Base-by-base conservation (phyloP, 2,888 invertebrate genomes). In the Zeuzera pyrina region DNA sequence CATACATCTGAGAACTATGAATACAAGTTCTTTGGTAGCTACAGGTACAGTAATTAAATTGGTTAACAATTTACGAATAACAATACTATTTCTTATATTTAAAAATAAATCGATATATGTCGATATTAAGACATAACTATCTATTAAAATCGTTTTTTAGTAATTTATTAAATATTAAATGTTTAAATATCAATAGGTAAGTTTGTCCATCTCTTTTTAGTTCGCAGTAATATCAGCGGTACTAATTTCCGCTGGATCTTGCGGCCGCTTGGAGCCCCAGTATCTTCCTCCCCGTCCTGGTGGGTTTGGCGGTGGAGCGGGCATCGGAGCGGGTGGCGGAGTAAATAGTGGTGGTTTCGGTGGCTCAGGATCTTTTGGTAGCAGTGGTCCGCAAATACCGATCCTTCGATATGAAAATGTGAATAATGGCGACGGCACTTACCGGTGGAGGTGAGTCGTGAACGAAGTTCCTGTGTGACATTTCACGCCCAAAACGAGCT, bases 351-450 rank as follows among this genome's bases (percentile, higher is more conserved):
- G 66, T 45, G 47, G 49, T 16, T 14, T 47, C 46, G 39, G 45
- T 7, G 47, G 26, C 52, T 24, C 64, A 12, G 46, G 35, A 12
- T 38, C 45, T 50, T n/a, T n/a, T n/a, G 52, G 65, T 33, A 54
- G 76, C 30, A 47, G 56, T 63, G 87, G 72, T 13, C 57, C 66
- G 7, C 66, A 74, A 41, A 70, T 73, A 41, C 89, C 89, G 5
- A 89, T 89, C 44, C 64, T 87, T 8, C 84, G 84, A 43, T 88
- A 86, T 50, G 86, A 87, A 41, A 89, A 88, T 44, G 85, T 81
- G 34, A 89, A 89, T 67, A 88, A 88, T 49, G 87, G 88, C 23
- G 88, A 87, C 47, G 89, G 89, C 39, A 86, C 74, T 45, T 90
- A 90, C 53, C 84, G 77, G 40, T 89, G 87, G 66, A 86, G 85